Evolutionary conservation across 1,140 invertebrate species (phyloP).

Genomic region (Campodea augens): DNA sequence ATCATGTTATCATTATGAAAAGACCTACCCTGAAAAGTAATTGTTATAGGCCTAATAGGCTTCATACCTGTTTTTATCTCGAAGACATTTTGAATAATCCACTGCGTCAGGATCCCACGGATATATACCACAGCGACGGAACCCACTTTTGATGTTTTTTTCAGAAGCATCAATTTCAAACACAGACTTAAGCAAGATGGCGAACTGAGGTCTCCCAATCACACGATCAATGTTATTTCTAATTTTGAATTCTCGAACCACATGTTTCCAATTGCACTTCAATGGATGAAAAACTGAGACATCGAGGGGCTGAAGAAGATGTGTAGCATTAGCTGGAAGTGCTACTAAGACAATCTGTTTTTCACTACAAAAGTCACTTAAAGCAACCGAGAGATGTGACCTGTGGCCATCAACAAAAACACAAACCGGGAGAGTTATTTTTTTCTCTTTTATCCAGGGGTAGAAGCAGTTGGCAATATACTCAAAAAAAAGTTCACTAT

Average conservation of each 20-base stretch:
- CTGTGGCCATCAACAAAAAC: constrained; percentile 5
- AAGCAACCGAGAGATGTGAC: background rate
- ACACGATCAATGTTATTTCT: background rate
- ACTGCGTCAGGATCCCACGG: constrained; percentile 3
- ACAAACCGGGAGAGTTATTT: background rate
- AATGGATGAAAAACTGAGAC: constrained; percentile 9
- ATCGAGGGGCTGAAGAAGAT: constrained; percentile 10
- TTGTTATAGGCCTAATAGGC: no score
- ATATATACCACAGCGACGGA: constrained; percentile 3
- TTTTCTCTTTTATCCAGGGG: background rate
- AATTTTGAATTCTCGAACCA: background rate
- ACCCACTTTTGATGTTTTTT: constrained; percentile 1
- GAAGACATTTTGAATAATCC: constrained; percentile 5
- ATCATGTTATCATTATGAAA: no score
- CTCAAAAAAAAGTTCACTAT: constrained; percentile 1
- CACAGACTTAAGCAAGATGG: background rate
- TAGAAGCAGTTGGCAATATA: constrained; percentile 5
- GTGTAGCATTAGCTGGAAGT: constrained; percentile 10
- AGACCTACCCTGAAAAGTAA: no score
- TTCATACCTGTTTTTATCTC: no score
- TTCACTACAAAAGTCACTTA: constrained; percentile 6
- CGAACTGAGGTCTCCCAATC: background rate
- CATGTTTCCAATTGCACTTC: constrained; percentile 6
- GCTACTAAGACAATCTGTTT: constrained; percentile 4
- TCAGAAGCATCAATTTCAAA: background rate